A percentile compares a stretch with the other conserved stretches of the same genome.
These are phyloP conservation scores for Ametastegia equiseti DNA, from an alignment of 2,888 invertebrate species.

Conservation along the genomic window DNA sequence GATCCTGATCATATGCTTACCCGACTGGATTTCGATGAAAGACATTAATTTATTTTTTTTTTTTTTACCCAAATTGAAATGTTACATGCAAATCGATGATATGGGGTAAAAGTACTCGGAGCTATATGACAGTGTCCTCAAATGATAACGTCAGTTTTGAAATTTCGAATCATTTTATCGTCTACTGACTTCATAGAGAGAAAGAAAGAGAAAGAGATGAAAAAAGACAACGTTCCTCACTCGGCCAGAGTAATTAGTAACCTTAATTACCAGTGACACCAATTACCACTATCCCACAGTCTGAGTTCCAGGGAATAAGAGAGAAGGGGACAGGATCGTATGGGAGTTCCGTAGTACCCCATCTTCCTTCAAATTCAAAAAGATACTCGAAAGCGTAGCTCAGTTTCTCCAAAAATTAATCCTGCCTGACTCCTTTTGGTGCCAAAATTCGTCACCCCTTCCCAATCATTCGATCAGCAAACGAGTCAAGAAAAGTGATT, in stretches of 20 bases:
- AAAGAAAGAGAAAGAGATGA: too few species aligned
- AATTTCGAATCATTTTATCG: background rate
- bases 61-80: background rate
- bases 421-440: background rate
- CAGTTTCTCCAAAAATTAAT: background rate
- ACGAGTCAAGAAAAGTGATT: too few species aligned
- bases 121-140: background rate
- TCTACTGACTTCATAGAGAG: background rate
- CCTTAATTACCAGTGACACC: constrained; percentile 35
- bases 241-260: background rate
- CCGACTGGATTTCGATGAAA: background rate
- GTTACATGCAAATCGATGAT: background rate
- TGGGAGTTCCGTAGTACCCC: background rate
- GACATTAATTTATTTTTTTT: background rate
- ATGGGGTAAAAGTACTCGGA: background rate
- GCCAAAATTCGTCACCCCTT: too few species aligned
- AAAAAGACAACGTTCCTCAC: background rate
- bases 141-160: background rate
- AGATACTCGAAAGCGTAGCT: background rate
- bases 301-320: background rate
- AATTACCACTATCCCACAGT: constrained; percentile 30
- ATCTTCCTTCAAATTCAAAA: background rate
- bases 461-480: too few species aligned
- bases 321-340: constrained; percentile 12
- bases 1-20: too few species aligned